Evolutionary conservation across 2,797 vertebrate species (phyloP).

Genomic region (Pangasius krempfi): DNA sequence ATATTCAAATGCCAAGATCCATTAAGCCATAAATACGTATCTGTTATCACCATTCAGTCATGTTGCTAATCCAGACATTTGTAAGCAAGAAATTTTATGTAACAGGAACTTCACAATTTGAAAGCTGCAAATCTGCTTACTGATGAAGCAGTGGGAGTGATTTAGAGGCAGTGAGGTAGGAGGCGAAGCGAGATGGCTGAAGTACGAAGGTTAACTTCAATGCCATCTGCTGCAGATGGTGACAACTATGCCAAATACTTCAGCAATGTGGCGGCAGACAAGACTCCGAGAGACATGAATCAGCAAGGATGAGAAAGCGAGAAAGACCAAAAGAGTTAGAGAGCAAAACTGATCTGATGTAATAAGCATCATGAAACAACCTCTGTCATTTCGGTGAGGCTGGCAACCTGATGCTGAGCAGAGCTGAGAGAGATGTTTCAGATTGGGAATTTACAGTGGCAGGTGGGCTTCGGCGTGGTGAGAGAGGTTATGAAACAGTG

Average conservation of each 20-base stretch:
- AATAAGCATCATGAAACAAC: neutral
- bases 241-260: slow-evolving; percentile 9
- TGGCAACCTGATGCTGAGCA: neutral
- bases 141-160: neutral
- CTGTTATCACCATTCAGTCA: neutral
- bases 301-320: neutral
- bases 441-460: slow-evolving; percentile 28
- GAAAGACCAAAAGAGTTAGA: neutral
- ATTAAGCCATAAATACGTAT: neutral
- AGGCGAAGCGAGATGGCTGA: neutral
- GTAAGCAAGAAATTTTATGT: neutral
- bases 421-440: slow-evolving; percentile 23
- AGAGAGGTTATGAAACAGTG: slow-evolving; percentile 19
- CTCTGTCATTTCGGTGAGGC: neutral
- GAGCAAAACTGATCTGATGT: neutral
- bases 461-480: neutral
- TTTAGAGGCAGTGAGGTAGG: slow-evolving; percentile 1
- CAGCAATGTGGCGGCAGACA: slow-evolving; percentile 23
- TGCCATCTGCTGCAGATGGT: slow-evolving; percentile 15
- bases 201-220: slow-evolving; percentile 2
- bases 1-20: too few relatives aligned
- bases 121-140: neutral
- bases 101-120: neutral
- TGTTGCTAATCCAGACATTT: slow-evolving; percentile 6
- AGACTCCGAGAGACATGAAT: slow-evolving; percentile 7